Base-by-base conservation (phyloP, 2,797 vertebrate species). In the Hydrophis major region DNA sequence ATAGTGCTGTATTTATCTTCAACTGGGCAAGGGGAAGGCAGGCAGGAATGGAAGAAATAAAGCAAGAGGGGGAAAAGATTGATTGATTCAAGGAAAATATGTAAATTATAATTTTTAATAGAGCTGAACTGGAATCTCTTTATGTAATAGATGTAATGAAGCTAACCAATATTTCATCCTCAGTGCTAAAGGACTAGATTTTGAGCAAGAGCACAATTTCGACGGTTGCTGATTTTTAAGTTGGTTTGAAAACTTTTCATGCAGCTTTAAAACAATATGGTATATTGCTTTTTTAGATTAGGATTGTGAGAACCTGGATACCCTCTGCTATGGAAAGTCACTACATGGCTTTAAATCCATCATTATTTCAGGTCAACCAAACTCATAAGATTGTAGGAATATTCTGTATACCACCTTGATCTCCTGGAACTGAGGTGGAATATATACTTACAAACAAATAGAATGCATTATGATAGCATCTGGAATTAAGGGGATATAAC, bases 241-340 rank as follows among this genome's bases (percentile, higher is more conserved):
- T 86, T 27, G 66, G 1, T 42, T 32, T 93, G 27, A 94, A 92
- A 89, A n/a, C 18, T 92, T 8, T 90, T 94, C 25, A 92, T 94
- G 22, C 91, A 91, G 28, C 56, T 27, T 78, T 92, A 95, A 95
- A 13, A n/a, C 95, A 94, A 78, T 10, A 61, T 47, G 37, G 89
- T 61, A 59, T 92, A 47, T 47, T 42, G 37, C 37, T 47, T 83
- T 50, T 53, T 83, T 47, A 47, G 8, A 47, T 18, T 83, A 47
- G 74, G 37, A 83, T 83, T 25, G 10, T 42, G 20, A 83, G 37
- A 47, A 83, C 8, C 74, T 47, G 10, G 10, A 83, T 47, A 47
- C 8, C 20, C 37, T 11, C 10, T 83, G 10, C 37, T 47, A 83
- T 47, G 20, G 74, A 12, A 47, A 83, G 37, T 12, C 20, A 47